Base-by-base conservation (phyloP, 2,113 vertebrate species). In the Prionailurus viverrinus region DNA sequence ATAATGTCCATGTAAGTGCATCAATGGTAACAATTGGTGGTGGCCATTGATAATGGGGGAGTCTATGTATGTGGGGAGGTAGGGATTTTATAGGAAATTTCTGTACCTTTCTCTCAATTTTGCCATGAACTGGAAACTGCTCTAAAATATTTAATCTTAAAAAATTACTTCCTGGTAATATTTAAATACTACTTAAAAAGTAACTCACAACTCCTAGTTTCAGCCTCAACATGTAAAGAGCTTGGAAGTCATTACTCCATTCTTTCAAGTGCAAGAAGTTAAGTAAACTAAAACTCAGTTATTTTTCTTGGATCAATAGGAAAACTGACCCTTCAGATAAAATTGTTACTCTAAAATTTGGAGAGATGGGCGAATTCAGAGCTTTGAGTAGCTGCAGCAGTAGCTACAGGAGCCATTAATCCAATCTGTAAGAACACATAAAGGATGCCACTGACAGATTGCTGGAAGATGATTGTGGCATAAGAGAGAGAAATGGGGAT, bases 41-140 rank as follows among this genome's bases (percentile, higher is more conserved):
- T 4, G 15, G 7, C 18, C 81, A 15, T 53, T 88, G 2, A 23
- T 81, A 65, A 74, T n/a, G 36, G 8, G 4, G 29, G 5, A 27
- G 21, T 21, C n/a, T 65, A 3, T 29, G 2, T 3, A 41, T n/a
- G 18, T 1, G 0, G 11, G 14, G 29, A 61, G 45, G 51, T 12
- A 83, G 1, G 7, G 4, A 6, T 8, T 33, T 58, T 31, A 48
- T 51, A 16, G 23, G 29, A 66, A 74, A 58, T 95, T 29, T 76
- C 15, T 68, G 5, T 25, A 84, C 4, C 1, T 89, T 41, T 6
- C 11, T 94, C 16, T 83, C 19, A 55, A 14, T 90, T 76, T 90
- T 58, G 15, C 7, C 55, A 0, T n/a, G 19, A 66, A n/a, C 36
- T 0, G 84, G 55, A 84, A 89, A 76, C 15, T 76, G 15, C 15